Conservation (phyloP, 2,888 invertebrate genomes). For the Druceiella hillmani region DNA sequence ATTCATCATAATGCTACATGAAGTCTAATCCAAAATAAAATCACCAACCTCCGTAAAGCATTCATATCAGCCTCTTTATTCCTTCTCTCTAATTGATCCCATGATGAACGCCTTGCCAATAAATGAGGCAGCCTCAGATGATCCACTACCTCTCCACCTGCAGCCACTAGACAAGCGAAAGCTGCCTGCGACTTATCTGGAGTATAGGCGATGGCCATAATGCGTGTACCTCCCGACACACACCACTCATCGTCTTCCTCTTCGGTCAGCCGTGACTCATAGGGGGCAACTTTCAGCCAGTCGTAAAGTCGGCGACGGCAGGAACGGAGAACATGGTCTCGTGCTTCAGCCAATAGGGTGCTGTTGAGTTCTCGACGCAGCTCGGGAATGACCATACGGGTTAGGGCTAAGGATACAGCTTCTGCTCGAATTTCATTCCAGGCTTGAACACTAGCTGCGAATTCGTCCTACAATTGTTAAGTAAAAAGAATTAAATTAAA, state of each 20-base stretch:
- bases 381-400: slow-evolving; percentile 84
- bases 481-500: too few relatives aligned
- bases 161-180: slow-evolving; percentile 81
- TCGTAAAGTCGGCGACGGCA: slow-evolving; percentile 84
- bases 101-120: slow-evolving; percentile 68
- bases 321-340: slow-evolving; percentile 74
- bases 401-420: slow-evolving; percentile 84
- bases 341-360: slow-evolving; percentile 78
- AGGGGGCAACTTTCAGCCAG: slow-evolving; percentile 87
- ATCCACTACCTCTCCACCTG: slow-evolving; percentile 90
- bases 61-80: slow-evolving; percentile 46
- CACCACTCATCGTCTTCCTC: slow-evolving; percentile 88
- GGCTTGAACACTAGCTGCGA: slow-evolving; percentile 87
- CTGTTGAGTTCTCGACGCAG: slow-evolving; percentile 80
- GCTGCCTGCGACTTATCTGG: slow-evolving; percentile 80
- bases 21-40: too few relatives aligned
- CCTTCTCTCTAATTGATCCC: slow-evolving; percentile 39
- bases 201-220: slow-evolving; percentile 84
- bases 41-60: slow-evolving; percentile 36
- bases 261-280: slow-evolving; percentile 56
- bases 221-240: slow-evolving; percentile 60
- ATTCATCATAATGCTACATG: too few relatives aligned
- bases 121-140: slow-evolving; percentile 84
- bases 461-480: slow-evolving; percentile 80
- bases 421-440: slow-evolving; percentile 91